A percentile compares a stretch with the other conserved stretches of the same genome.
These are phyloP conservation scores for Amblyopsis hoosieri DNA, from an alignment of 2,797 vertebrate species.

Conservation along the genomic window DNA sequence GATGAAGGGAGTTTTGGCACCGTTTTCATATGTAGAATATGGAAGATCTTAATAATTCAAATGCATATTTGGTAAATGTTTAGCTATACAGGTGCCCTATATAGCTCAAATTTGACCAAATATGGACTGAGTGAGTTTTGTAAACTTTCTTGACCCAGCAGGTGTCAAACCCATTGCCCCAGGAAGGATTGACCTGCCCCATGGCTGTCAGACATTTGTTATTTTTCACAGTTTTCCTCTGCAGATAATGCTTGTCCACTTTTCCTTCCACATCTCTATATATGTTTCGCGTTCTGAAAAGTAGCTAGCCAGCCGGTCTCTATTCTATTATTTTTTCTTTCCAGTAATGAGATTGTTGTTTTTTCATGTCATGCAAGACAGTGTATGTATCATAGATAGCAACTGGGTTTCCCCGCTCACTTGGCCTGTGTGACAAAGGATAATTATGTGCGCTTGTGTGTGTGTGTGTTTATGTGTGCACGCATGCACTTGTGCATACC, in stretches of 20 bases:
- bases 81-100: too few relatives aligned
- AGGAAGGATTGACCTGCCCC: conserved; percentile 55
- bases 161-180: conserved; percentile 47
- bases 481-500: conserved; percentile 9
- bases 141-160: conserved; percentile 40
- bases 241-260: conserved; percentile 33
- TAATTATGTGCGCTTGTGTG: conserved; percentile 66
- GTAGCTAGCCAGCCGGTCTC: conserved; percentile 32
- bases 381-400: conserved; percentile 79
- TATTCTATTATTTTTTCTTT: conserved; percentile 3
- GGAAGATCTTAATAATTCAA: too few relatives aligned
- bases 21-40: too few relatives aligned
- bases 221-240: conserved; percentile 54
- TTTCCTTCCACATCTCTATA: conserved; percentile 43
- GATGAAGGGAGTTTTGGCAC: too few relatives aligned
- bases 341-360: conserved; percentile 66
- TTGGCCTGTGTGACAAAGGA: conserved; percentile 63
- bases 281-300: conserved; percentile 37
- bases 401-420: conserved; percentile 66
- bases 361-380: conserved; percentile 72
- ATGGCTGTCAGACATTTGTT: conserved; percentile 28
- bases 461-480: conserved; percentile 20
- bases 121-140: too few relatives aligned
- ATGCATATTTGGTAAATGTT: too few relatives aligned
- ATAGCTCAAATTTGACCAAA: too few relatives aligned